Conservation (phyloP, 2,888 invertebrate species). For the Ellobium chinense region DNA sequence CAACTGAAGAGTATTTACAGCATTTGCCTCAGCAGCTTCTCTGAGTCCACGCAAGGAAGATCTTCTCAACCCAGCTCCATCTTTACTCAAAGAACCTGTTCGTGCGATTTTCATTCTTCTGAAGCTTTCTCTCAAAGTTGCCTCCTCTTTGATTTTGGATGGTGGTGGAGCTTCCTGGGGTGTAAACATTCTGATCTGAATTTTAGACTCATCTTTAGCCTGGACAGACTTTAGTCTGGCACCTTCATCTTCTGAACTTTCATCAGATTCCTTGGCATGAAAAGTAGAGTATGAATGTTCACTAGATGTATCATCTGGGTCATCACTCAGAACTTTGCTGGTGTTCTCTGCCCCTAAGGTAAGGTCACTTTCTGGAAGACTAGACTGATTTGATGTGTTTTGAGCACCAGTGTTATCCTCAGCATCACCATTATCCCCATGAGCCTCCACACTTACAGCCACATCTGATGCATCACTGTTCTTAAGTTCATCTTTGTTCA, state of each 20-base stretch:
- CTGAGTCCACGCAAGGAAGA: constrained; percentile 33
- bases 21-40: constrained; percentile 1
- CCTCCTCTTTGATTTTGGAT: constrained; percentile 70
- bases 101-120: constrained; percentile 69
- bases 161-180: constrained; percentile 71
- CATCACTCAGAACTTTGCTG: constrained; percentile 38
- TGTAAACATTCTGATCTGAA: constrained; percentile 69
- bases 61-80: not conserved
- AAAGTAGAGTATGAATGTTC: constrained; percentile 72
- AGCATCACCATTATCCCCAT: constrained; percentile 42
- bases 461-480: not conserved
- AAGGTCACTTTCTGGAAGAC: constrained; percentile 1
- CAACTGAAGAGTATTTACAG: constrained; percentile 51
- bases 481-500: not conserved
- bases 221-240: constrained; percentile 54
- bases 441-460: not conserved
- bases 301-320: constrained; percentile 69
- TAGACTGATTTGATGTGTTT: not conserved
- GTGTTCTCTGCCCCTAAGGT: not conserved
- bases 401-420: too few species aligned
- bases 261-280: constrained; percentile 70
- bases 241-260: constrained; percentile 63
- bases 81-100: constrained; percentile 28
- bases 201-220: constrained; percentile 60
- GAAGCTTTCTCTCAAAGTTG: constrained; percentile 70